Evolutionary conservation across 2,113 vertebrate species (phyloP).

Genomic region (Myanophis thanlyinensis): DNA sequence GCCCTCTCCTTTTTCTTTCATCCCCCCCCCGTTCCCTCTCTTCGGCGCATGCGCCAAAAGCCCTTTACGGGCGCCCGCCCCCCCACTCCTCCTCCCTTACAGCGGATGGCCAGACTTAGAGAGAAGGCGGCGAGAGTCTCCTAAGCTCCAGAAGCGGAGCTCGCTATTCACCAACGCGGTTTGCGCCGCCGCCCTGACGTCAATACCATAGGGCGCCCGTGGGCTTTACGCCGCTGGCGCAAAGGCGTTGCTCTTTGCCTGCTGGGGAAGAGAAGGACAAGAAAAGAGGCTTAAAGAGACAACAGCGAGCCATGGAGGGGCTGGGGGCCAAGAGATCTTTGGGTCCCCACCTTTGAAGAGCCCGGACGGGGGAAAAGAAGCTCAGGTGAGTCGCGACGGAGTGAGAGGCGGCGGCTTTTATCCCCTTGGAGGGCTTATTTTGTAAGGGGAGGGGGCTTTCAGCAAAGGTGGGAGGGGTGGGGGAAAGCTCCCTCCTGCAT

Average conservation of each 20-base stretch:
- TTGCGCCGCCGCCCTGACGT: constrained; percentile 43
- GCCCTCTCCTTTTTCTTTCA: background rate
- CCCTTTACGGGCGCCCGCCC: constrained; percentile 3
- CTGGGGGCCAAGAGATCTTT: constrained; percentile 19
- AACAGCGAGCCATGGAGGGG: constrained; percentile 19
- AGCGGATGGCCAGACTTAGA: background rate
- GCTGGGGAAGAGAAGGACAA: constrained; percentile 15
- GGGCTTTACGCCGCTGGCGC: constrained; percentile 43
- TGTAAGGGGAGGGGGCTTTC: background rate
- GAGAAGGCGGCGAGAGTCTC: background rate
- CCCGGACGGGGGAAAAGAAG: background rate
- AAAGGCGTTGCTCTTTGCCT: constrained; percentile 21
- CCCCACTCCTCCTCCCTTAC: background rate
- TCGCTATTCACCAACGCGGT: constrained; percentile 37
- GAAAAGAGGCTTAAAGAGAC: constrained; percentile 41
- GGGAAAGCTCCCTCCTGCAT: background rate
- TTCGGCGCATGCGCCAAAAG: constrained; percentile 41
- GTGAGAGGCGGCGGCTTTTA: background rate
- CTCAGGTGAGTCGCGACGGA: background rate
- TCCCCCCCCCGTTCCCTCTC: background rate
- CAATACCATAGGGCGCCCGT: background rate
- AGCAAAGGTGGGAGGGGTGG: background rate
- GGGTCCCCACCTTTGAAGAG: constrained; percentile 28
- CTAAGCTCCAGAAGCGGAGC: background rate
- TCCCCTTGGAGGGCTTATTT: background rate